Evolutionary conservation across 2,888 invertebrate species (phyloP).

Genomic region (Norana najaformis): DNA sequence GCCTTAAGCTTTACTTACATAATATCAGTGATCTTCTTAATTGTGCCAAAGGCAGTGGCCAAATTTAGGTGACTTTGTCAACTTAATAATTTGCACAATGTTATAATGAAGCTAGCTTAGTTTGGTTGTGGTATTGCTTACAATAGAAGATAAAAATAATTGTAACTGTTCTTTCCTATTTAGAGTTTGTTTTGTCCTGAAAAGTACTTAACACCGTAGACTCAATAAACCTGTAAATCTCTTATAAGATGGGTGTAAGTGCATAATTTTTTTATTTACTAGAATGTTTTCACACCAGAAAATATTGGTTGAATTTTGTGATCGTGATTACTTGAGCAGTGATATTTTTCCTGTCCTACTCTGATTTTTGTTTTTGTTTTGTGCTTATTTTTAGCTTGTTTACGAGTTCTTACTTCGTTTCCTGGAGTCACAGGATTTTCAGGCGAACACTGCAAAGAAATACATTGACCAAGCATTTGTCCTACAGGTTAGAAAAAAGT

Average conservation of each 20-base stretch:
- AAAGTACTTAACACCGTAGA: background rate
- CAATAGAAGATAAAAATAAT: background rate
- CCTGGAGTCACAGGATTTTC: slow-evolving; percentile 96
- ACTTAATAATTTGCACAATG: background rate
- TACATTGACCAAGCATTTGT: slow-evolving; percentile 99
- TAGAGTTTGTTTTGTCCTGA: background rate
- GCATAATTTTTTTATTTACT: background rate
- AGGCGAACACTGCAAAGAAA: slow-evolving; percentile 88
- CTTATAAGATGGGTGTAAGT: background rate
- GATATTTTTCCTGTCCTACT: background rate
- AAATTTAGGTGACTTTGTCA: background rate
- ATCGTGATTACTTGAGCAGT: background rate
- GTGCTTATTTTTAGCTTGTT: slow-evolving; percentile 74
- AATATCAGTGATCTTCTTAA: no score
- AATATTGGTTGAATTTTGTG: background rate
- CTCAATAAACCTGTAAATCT: background rate
- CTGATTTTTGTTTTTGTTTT: background rate
- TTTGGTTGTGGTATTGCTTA: background rate
- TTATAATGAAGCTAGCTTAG: background rate
- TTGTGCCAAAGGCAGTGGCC: no score
- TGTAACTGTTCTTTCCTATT: background rate
- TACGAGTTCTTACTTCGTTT: slow-evolving; percentile 98
- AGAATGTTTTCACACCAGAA: background rate
- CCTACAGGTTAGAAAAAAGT: slow-evolving; percentile 72
- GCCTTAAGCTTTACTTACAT: no score